Evolutionary conservation across 2,888 invertebrate species (phyloP).

Genomic region (Diogma glabrata): DNA sequence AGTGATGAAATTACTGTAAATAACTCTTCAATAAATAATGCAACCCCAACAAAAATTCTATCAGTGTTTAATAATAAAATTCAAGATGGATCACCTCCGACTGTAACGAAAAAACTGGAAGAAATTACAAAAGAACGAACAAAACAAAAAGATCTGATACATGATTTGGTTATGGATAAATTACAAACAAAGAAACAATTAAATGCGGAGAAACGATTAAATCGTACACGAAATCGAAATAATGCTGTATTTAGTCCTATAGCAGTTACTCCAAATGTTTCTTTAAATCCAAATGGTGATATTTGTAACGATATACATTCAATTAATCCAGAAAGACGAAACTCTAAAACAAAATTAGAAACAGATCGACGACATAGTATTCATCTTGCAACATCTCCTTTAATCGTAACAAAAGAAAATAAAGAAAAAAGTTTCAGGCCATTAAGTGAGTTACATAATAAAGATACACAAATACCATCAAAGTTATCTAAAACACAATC

Average conservation of each 20-base stretch:
- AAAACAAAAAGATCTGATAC: slow-evolving; percentile 71
- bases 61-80: slow-evolving; percentile 27
- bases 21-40: slow-evolving; percentile 21
- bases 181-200: slow-evolving; percentile 54
- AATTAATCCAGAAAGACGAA: slow-evolving; percentile 17
- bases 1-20: slow-evolving; percentile 23
- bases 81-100: slow-evolving; percentile 36
- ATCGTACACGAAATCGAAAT: slow-evolving; percentile 43
- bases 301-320: slow-evolving; percentile 20
- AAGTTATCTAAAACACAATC: slow-evolving; percentile 34
- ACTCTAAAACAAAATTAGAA: slow-evolving; percentile 9
- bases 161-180: slow-evolving; percentile 72
- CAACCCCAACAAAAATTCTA: slow-evolving; percentile 31
- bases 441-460: neutral
- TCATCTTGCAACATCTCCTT: neutral
- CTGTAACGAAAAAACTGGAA: slow-evolving; percentile 55
- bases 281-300: slow-evolving; percentile 17
- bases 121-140: slow-evolving; percentile 68
- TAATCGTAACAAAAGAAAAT: neutral
- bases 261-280: neutral
- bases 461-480: slow-evolving; percentile 14
- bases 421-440: slow-evolving; percentile 1
- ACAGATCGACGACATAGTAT: slow-evolving; percentile 5
- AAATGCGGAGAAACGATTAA: slow-evolving; percentile 47
- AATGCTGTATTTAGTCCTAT: slow-evolving; percentile 29